A percentile compares a stretch with the other conserved stretches of the same genome.
Evolutionary conservation across 2,113 vertebrate species (phyloP).

Genomic region (Prunella himalayana): DNA sequence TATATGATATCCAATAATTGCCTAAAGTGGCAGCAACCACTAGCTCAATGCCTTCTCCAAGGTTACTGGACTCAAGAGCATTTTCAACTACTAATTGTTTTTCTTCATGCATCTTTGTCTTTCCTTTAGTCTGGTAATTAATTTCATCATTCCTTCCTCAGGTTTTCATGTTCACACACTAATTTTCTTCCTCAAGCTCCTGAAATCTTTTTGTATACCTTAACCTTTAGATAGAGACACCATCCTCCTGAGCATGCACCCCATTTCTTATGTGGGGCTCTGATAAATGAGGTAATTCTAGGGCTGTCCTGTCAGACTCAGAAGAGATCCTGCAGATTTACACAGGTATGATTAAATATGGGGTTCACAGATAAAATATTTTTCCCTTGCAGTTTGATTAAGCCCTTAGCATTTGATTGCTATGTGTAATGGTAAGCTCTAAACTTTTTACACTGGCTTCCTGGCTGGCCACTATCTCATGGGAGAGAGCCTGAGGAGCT

Average conservation of each 20-base stretch:
- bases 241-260: neutral
- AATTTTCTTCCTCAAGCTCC: conserved; percentile 20
- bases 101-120: conserved; percentile 35
- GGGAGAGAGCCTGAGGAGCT: neutral
- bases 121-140: conserved; percentile 27
- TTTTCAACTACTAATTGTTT: conserved; percentile 35
- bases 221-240: neutral
- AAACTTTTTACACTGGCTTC: neutral
- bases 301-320: neutral
- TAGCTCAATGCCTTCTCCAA: conserved; percentile 1
- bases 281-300: neutral
- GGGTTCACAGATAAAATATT: neutral
- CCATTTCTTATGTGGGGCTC: neutral
- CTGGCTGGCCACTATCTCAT: neutral
- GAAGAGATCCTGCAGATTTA: neutral
- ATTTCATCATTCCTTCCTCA: conserved; percentile 11
- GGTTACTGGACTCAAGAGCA: neutral
- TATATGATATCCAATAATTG: conserved; percentile 5
- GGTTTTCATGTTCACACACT: conserved; percentile 10
- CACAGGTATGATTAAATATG: neutral
- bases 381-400: neutral
- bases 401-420: neutral
- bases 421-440: neutral
- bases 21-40: neutral
- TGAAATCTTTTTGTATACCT: neutral